These are phyloP conservation scores for Neotoxoptera formosana DNA, from an alignment of 1,140 invertebrate species.

Conservation along the genomic window DNA sequence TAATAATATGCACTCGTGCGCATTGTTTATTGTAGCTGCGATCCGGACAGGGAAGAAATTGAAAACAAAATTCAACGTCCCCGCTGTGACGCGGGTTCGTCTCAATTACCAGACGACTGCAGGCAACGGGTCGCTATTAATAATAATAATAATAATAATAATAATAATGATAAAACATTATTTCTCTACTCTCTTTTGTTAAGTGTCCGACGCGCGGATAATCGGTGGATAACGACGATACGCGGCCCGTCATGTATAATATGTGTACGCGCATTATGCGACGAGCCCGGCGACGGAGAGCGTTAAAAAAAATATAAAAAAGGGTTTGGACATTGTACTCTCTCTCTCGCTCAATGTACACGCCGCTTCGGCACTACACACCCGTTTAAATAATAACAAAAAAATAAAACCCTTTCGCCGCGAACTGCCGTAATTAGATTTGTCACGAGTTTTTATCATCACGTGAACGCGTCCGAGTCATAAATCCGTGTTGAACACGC, in stretches of 20 bases:
- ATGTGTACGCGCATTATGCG: neutral
- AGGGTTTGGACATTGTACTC: constrained; percentile 42
- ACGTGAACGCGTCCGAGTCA: constrained; percentile 51
- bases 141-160: neutral
- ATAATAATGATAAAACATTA: constrained; percentile 44
- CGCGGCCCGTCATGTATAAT: neutral
- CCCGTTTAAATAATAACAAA: constrained; percentile 22
- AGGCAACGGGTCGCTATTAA: constrained; percentile 35
- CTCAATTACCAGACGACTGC: constrained; percentile 21
- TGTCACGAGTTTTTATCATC: constrained; percentile 51
- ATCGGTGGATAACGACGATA: constrained; percentile 36
- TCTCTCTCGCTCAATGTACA: neutral
- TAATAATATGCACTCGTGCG: neutral
- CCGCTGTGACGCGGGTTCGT: neutral
- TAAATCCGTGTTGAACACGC: constrained; percentile 51
- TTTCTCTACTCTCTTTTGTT: constrained; percentile 23
- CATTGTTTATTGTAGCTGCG: neutral
- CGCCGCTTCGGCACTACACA: neutral
- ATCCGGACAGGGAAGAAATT: neutral
- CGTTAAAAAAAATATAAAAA: constrained; percentile 3
- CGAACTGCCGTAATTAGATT: constrained; percentile 33
- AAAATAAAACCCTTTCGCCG: constrained; percentile 41
- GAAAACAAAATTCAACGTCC: constrained; percentile 4
- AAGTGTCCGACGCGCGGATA: constrained; percentile 51
- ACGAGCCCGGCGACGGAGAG: neutral